Evolutionary conservation across 2,888 invertebrate species (phyloP), one percentile per base, ranked within the genome.

Genomic region (Brenthis daphne): DNA sequence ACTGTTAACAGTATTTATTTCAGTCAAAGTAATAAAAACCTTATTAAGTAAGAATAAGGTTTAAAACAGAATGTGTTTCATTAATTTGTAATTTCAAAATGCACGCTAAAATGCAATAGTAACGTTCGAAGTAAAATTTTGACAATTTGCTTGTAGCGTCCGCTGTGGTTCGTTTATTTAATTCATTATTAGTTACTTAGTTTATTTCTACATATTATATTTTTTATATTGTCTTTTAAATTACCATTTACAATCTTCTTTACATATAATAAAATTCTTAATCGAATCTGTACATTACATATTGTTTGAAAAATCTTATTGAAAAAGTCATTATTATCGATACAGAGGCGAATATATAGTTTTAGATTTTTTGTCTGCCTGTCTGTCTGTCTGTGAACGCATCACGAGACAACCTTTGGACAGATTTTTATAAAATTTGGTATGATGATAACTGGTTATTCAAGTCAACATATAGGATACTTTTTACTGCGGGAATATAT

Each of bases 51-150:
- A 0, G 0, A 50, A 64, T 75, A 80, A 67, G 67, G 73, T 69
- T 60, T 24, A 67, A 63, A 75, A 69, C 80, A 5, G 3, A 20
- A 68, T 57, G 64, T 3, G 47, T 12, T 33, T 43, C 29, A 57
- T 61, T 73, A 70, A 76, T 72, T 74, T 75, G 73, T 75, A 74
- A 77, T 80, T 80, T 77, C 79, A 77, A 77, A 80, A 79, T 80
- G 77, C 74, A 73, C 76, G 76, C 75, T 77, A 77, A 81, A 83
- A 80, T 77, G 74, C 73, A 71, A 75, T 73, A 75, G 74, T 71
- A 70, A 74, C 74, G 75, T 76, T 74, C 65, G 68, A 79, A 81
- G 79, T 80, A 77, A 78, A 77, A 77, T 80, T 80, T 80, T 80
- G 68, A 74, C 74, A 74, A 70, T 74, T 75, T 71, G 67, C 72